Conservation (phyloP, 2,113 vertebrate species). For the Melanostigma gelatinosum region DNA sequence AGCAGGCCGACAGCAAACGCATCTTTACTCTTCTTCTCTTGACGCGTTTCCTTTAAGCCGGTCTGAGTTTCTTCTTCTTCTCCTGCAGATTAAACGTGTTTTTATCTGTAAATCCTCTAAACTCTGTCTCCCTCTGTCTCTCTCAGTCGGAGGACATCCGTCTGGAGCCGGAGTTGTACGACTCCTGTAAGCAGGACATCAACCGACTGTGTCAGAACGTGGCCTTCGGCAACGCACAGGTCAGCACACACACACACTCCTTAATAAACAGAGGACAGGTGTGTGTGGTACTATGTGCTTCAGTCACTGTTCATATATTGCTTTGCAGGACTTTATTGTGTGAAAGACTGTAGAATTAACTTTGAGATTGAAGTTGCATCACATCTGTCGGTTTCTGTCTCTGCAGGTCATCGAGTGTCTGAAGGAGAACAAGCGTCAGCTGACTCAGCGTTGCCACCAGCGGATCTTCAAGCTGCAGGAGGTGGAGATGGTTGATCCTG, state of each 20-base stretch:
- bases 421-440: slow-evolving; percentile 92
- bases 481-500: slow-evolving; percentile 96
- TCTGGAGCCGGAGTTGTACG: slow-evolving; percentile 93
- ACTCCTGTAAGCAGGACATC: slow-evolving; percentile 94
- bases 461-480: slow-evolving; percentile 96
- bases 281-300: too few relatives aligned
- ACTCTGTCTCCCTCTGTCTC: background rate
- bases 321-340: too few relatives aligned
- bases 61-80: background rate
- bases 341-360: too few relatives aligned
- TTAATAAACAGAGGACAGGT: too few relatives aligned
- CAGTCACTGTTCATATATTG: background rate
- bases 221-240: slow-evolving; percentile 95
- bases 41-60: background rate
- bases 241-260: slow-evolving; percentile 51
- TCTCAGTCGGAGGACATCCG: slow-evolving; percentile 94
- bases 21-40: background rate
- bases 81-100: background rate
- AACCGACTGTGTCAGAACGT: slow-evolving; percentile 88
- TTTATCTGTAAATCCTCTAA: background rate
- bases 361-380: too few relatives aligned
- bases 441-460: slow-evolving; percentile 90
- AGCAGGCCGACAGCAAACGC: too few relatives aligned
- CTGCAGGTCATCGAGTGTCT: slow-evolving; percentile 94
- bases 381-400: background rate